Evolutionary conservation across 2,888 invertebrate genomes (phyloP).

Genomic region (Nyleta sp.): DNA sequence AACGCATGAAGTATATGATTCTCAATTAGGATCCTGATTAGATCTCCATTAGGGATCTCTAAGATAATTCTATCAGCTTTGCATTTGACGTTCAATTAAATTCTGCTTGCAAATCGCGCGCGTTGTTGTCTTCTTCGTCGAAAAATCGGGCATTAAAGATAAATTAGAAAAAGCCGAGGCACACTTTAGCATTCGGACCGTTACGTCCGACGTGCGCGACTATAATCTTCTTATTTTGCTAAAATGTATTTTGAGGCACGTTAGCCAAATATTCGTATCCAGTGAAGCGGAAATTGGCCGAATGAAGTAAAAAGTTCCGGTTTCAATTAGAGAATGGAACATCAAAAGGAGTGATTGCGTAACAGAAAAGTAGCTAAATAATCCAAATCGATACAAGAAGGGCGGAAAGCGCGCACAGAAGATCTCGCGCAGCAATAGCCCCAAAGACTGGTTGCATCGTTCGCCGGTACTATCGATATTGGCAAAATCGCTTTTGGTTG

Average conservation of each 20-base stretch:
- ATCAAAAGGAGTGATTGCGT: constrained; percentile 54
- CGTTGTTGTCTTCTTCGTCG: too few relatives aligned
- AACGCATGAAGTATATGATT: constrained; percentile 40
- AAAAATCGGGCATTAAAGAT: too few relatives aligned
- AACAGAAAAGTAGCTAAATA: constrained; percentile 62
- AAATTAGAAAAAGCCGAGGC: too few relatives aligned
- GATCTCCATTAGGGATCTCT: constrained; percentile 33
- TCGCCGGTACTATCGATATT: constrained; percentile 74
- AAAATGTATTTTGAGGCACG: constrained; percentile 26
- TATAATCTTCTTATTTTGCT: constrained; percentile 18
- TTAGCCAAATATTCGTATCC: constrained; percentile 39
- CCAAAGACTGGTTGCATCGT: constrained; percentile 47
- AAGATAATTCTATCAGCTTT: constrained; percentile 40
- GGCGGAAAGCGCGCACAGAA: constrained; percentile 43
- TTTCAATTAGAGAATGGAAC: constrained; percentile 63
- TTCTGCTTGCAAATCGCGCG: too few relatives aligned
- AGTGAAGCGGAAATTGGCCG: constrained; percentile 49
- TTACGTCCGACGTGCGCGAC: too few relatives aligned
- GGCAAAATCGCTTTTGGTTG: constrained; percentile 73
- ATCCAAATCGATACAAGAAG: constrained; percentile 56
- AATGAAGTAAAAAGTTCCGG: constrained; percentile 45
- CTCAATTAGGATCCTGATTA: constrained; percentile 36
- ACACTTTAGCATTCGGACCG: too few relatives aligned
- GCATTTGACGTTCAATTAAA: constrained; percentile 17
- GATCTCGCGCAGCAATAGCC: constrained; percentile 50